phyloP scores from a whole-genome alignment of 2,113 vertebrate genomes.

The Odocoileus virginianus region DNA sequence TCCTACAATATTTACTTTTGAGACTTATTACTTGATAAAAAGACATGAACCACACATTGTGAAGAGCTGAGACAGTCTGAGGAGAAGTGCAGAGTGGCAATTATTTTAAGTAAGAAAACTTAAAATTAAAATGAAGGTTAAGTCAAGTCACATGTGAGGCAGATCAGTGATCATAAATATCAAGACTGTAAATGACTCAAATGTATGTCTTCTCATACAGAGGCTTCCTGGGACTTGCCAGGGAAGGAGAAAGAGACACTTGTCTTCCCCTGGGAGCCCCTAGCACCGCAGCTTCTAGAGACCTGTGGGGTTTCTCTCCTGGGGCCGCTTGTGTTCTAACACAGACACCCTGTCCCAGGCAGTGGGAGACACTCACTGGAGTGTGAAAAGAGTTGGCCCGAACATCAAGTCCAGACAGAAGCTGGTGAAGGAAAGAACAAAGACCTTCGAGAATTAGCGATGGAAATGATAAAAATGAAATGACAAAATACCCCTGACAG shows the following conservation, averaged over 20 bases:
- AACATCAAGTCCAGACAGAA: neutral
- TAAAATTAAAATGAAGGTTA: neutral
- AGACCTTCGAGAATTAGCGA: too few relatives aligned
- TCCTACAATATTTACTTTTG: neutral
- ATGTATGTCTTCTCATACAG: too few relatives aligned
- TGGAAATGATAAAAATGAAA: neutral
- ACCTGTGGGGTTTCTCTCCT: rapidly evolving
- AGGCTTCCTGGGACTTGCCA: neutral
- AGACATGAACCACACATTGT: rapidly evolving
- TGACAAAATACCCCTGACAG: neutral
- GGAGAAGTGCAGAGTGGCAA: neutral
- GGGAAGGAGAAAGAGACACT: neutral
- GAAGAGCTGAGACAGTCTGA: neutral
- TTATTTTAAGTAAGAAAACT: neutral
- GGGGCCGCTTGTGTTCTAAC: rapidly evolving
- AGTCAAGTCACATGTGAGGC: neutral
- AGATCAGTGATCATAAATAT: neutral
- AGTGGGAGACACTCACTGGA: neutral
- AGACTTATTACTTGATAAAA: neutral
- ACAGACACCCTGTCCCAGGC: rapidly evolving
- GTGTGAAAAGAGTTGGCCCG: too few relatives aligned
- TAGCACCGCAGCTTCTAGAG: too few relatives aligned
- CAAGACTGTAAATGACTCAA: neutral
- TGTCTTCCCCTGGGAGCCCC: neutral
- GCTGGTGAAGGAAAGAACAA: neutral